Conservation (phyloP, 2,888 invertebrate genomes). For the Leptopilina drosophilae region DNA sequence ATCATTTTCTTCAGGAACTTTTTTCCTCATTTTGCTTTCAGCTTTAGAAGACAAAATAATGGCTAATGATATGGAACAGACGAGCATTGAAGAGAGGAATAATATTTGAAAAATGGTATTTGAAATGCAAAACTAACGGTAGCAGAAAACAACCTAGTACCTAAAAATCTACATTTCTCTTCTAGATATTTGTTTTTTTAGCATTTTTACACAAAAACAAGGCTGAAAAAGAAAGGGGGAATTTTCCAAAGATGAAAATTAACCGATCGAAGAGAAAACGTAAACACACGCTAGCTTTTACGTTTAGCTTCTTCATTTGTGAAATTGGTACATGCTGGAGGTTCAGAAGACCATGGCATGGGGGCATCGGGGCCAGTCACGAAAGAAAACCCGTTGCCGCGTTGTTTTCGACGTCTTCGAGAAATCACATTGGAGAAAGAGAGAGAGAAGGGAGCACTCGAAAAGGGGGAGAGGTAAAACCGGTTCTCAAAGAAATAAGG, state of each 20-base stretch:
- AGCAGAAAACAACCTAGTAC: no score
- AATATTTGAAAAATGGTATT: no score
- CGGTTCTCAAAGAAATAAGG: conserved; percentile 57
- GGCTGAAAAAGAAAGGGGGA: not conserved
- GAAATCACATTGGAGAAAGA: not conserved
- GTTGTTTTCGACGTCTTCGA: conserved; percentile 50
- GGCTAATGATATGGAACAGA: conserved; percentile 6
- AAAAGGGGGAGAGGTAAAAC: conserved; percentile 45
- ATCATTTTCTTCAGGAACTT: not conserved
- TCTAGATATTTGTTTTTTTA: no score
- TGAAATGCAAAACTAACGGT: no score
- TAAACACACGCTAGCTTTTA: not conserved
- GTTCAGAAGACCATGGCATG: conserved; percentile 49
- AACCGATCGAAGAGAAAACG: not conserved
- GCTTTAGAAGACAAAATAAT: not conserved
- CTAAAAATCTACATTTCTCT: no score
- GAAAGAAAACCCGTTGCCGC: conserved; percentile 49
- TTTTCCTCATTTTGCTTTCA: not conserved
- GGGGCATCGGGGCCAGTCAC: conserved; percentile 50
- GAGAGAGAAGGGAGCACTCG: not conserved
- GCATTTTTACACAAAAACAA: not conserved
- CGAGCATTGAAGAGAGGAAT: no score
- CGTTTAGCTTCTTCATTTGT: conserved; percentile 18
- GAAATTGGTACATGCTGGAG: conserved; percentile 33
- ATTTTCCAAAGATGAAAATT: no score